Evolutionary conservation across 2,797 vertebrate species (phyloP).

Genomic region (Gobionotothen gibberifrons): DNA sequence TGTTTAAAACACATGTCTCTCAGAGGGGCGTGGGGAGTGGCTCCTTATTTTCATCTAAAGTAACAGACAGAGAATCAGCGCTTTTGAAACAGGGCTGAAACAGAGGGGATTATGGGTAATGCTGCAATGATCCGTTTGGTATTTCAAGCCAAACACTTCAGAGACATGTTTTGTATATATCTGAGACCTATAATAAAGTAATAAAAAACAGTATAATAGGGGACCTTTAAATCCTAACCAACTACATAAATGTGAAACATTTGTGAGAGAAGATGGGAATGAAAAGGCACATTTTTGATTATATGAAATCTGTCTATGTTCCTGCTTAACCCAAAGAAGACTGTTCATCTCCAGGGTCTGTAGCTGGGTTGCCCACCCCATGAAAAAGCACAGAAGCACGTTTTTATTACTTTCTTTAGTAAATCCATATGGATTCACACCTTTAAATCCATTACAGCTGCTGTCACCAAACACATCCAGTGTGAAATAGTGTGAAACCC

Average conservation of each 20-base stretch:
- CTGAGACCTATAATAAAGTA: too few species aligned
- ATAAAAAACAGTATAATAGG: too few species aligned
- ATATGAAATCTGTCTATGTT: slow-evolving; percentile 41
- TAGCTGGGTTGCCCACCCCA: slow-evolving; percentile 42
- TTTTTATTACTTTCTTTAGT: slow-evolving; percentile 61
- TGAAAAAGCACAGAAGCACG: slow-evolving; percentile 30
- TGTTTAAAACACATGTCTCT: too few species aligned
- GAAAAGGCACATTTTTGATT: slow-evolving; percentile 44
- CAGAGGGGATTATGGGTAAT: too few species aligned
- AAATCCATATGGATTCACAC: slow-evolving; percentile 71
- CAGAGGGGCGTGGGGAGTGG: too few species aligned
- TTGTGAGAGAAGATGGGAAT: slow-evolving; percentile 32
- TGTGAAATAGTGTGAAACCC: slow-evolving; percentile 65
- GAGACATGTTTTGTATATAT: too few species aligned
- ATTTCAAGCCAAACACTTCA: too few species aligned
- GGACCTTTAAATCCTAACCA: not conserved
- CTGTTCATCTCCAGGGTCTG: slow-evolving; percentile 37
- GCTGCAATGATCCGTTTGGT: too few species aligned
- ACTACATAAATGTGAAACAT: not conserved
- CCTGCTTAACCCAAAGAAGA: slow-evolving; percentile 22
- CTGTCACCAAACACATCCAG: slow-evolving; percentile 72
- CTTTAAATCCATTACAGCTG: slow-evolving; percentile 65
- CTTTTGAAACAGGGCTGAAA: too few species aligned
- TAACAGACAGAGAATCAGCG: too few species aligned
- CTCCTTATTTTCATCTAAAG: too few species aligned